phyloP scores from a whole-genome alignment of 2,113 vertebrate genomes.

The Callionymus lyra region DNA sequence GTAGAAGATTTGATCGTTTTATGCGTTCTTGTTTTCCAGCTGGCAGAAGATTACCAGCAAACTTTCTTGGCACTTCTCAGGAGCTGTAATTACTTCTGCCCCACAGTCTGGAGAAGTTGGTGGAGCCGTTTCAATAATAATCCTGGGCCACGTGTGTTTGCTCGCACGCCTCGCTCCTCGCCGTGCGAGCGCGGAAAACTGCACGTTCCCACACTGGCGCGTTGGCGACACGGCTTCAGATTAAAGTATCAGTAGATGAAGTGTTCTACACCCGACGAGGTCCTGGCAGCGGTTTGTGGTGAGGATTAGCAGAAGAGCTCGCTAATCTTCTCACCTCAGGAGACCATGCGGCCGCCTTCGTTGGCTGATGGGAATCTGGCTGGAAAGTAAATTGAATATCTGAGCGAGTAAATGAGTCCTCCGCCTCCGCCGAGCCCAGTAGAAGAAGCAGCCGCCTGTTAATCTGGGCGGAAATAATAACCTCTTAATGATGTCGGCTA shows the following conservation, averaged over 20 bases:
- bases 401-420: slow-evolving; percentile 10
- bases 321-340: slow-evolving; percentile 55
- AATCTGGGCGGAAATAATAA: slow-evolving; percentile 40
- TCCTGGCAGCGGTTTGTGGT: slow-evolving; percentile 25
- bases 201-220: slow-evolving; percentile 9
- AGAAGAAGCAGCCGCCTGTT: background rate
- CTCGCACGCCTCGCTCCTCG: slow-evolving; percentile 1
- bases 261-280: slow-evolving; percentile 15
- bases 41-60: no score
- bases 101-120: slow-evolving; percentile 18
- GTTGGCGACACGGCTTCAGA: slow-evolving; percentile 18
- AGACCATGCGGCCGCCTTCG: slow-evolving; percentile 30
- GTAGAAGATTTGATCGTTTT: no score
- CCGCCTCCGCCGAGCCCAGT: no score
- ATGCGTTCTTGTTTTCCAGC: background rate
- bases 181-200: slow-evolving; percentile 20
- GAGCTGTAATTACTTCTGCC: slow-evolving; percentile 29
- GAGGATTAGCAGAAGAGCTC: slow-evolving; percentile 43
- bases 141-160: background rate
- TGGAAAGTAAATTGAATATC: slow-evolving; percentile 53
- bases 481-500: slow-evolving; percentile 2
- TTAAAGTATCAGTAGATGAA: slow-evolving; percentile 7
- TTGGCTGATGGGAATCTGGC: slow-evolving; percentile 55
- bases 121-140: background rate
- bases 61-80: background rate